These are phyloP conservation scores for Nomada ruficornis DNA, from an alignment of 2,888 invertebrate species.

Conservation along the genomic window DNA sequence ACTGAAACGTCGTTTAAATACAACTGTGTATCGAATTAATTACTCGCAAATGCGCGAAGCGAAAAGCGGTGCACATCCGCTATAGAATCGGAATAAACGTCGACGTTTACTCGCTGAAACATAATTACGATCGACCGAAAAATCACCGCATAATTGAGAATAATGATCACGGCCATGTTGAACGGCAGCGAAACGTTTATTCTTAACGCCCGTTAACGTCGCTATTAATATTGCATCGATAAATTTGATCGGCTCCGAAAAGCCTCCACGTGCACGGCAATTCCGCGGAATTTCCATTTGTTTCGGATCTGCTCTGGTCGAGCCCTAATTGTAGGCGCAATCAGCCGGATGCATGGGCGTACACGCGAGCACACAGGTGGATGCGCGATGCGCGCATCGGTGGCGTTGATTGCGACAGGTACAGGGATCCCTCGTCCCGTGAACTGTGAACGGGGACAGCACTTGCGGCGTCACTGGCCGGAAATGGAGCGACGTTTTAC, in stretches of 20 bases:
- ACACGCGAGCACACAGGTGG: background rate
- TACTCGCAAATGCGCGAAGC: too few species aligned
- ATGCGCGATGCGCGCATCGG: slow-evolving; percentile 15
- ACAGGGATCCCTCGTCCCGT: background rate
- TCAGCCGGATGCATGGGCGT: slow-evolving; percentile 34
- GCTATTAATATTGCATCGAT: slow-evolving; percentile 42
- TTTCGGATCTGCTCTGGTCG: background rate
- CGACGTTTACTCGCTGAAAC: background rate
- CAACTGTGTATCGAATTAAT: background rate
- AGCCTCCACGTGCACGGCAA: slow-evolving; percentile 1
- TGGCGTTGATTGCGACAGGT: slow-evolving; percentile 31
- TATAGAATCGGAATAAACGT: background rate
- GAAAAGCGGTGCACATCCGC: too few species aligned
- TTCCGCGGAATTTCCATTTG: slow-evolving; percentile 59
- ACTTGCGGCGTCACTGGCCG: slow-evolving; percentile 18
- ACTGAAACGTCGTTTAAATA: background rate
- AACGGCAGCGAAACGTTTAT: slow-evolving; percentile 1
- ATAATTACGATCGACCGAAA: background rate
- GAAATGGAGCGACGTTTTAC: slow-evolving; percentile 43
- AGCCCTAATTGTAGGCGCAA: slow-evolving; percentile 64
- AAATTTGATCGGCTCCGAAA: slow-evolving; percentile 36
- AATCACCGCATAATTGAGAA: slow-evolving; percentile 3
- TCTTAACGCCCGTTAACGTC: slow-evolving; percentile 31
- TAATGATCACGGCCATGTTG: background rate
- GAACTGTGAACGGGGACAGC: too few species aligned